A percentile compares a stretch with the other conserved stretches of the same genome.
phyloP scores from a whole-genome alignment of 2,888 invertebrate genomes.

The Abrostola tripartita region DNA sequence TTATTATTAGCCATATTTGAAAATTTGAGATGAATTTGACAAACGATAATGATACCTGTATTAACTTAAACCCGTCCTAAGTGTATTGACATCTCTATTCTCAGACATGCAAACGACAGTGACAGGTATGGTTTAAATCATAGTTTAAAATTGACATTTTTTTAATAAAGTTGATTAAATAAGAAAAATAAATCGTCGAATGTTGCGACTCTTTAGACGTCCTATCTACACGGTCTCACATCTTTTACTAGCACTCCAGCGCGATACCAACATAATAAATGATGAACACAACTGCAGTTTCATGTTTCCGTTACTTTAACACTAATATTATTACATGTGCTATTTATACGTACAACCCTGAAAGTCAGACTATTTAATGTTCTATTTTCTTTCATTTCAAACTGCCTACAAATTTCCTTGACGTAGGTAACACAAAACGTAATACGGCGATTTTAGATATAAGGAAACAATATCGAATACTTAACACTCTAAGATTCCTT shows the following conservation, averaged over 20 bases:
- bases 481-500: conserved; percentile 49
- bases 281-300: conserved; percentile 24
- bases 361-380: conserved; percentile 74
- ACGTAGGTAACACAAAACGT: conserved; percentile 41
- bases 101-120: too few relatives aligned
- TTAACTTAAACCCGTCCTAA: too few relatives aligned
- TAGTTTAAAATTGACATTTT: too few relatives aligned
- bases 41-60: too few relatives aligned
- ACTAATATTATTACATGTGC: conserved; percentile 54
- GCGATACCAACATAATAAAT: conserved; percentile 22
- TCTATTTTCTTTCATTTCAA: conserved; percentile 55
- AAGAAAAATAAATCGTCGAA: too few relatives aligned
- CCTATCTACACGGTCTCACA: not conserved
- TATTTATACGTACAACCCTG: conserved; percentile 73
- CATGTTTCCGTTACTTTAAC: conserved; percentile 36
- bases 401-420: conserved; percentile 51
- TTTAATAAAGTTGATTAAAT: too few relatives aligned
- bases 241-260: conserved; percentile 12
- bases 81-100: too few relatives aligned
- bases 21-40: too few relatives aligned
- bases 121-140: too few relatives aligned
- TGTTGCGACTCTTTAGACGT: not conserved
- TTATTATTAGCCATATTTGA: too few relatives aligned
- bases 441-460: conserved; percentile 36
- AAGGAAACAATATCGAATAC: conserved; percentile 36